Conservation (phyloP, 2,797 vertebrate genomes). For the Sebastes alutus region DNA sequence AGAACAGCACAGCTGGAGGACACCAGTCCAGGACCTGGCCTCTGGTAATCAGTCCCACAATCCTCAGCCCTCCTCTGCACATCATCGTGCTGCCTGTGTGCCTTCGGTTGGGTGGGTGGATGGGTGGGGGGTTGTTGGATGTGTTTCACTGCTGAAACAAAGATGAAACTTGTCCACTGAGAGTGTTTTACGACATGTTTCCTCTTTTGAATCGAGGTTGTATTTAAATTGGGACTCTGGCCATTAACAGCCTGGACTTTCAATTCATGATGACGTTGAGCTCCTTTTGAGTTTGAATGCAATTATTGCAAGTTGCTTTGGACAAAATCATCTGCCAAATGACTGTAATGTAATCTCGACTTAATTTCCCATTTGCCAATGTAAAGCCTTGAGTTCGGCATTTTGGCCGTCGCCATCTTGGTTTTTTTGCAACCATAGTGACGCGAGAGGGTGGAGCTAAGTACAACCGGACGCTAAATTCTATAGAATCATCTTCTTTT, state of each 20-base stretch:
- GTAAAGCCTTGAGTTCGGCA: fast-evolving
- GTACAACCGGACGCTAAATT: fast-evolving
- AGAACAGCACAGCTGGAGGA: constrained; percentile 87
- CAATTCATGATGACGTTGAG: neutral
- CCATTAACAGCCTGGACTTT: neutral
- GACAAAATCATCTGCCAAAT: neutral
- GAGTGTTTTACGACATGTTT: neutral
- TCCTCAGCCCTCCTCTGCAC: constrained; percentile 63
- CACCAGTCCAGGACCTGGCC: constrained; percentile 78
- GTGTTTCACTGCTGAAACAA: constrained; percentile 3
- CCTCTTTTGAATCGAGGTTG: neutral
- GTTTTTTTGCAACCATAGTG: fast-evolving
- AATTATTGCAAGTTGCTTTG: neutral
- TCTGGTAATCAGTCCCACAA: constrained; percentile 79
- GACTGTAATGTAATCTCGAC: neutral
- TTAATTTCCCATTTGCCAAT: neutral
- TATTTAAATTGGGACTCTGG: neutral
- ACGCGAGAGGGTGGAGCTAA: no score
- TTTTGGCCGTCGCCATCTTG: fast-evolving
- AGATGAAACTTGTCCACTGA: neutral
- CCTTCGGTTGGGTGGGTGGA: neutral
- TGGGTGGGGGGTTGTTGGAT: neutral
- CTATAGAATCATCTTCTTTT: no score
- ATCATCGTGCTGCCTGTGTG: constrained; percentile 2
- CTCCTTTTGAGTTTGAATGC: neutral